A percentile compares a stretch with the other conserved stretches of the same genome.
These are phyloP conservation scores for Buteo buteo DNA, from an alignment of 2,113 vertebrate genomes.

Conservation along the genomic window DNA sequence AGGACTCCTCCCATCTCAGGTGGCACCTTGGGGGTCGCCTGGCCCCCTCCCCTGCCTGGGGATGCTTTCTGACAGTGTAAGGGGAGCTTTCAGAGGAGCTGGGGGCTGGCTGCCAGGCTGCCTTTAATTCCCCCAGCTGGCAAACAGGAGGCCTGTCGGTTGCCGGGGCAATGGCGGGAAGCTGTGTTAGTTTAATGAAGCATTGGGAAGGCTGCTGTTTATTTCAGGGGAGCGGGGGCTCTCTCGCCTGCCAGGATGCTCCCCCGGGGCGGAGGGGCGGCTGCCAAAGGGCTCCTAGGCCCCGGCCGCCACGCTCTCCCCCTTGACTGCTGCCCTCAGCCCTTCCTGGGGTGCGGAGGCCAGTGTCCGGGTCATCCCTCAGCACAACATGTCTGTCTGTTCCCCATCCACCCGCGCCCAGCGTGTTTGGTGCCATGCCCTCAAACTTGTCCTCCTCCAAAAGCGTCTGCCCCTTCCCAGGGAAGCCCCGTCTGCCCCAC, in stretches of 20 bases:
- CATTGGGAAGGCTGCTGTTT: slow-evolving; percentile 45
- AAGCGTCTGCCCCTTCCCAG: not conserved
- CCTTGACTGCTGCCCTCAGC: not conserved
- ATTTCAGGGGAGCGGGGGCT: not conserved
- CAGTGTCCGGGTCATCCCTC: accelerated
- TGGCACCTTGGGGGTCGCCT: not conserved
- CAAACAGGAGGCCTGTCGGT: slow-evolving; percentile 62
- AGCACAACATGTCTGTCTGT: not conserved
- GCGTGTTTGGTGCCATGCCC: not conserved
- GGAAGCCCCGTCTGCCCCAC: too few species aligned
- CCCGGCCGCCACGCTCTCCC: not conserved
- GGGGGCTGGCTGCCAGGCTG: slow-evolving; percentile 34
- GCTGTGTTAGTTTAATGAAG: slow-evolving; percentile 61
- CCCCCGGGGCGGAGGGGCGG: not conserved
- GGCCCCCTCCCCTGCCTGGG: not conserved
- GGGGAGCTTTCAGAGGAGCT: not conserved
- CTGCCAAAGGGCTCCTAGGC: not conserved
- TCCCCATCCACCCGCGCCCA: not conserved
- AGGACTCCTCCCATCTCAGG: not conserved
- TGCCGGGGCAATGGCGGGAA: slow-evolving; percentile 56
- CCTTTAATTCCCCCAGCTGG: slow-evolving; percentile 64
- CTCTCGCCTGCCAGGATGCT: not conserved
- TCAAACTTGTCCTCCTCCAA: not conserved
- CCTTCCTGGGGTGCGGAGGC: not conserved
- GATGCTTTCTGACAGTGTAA: not conserved